Conservation (phyloP, 2,888 invertebrate genomes). For the Deilephila elpenor region DNA sequence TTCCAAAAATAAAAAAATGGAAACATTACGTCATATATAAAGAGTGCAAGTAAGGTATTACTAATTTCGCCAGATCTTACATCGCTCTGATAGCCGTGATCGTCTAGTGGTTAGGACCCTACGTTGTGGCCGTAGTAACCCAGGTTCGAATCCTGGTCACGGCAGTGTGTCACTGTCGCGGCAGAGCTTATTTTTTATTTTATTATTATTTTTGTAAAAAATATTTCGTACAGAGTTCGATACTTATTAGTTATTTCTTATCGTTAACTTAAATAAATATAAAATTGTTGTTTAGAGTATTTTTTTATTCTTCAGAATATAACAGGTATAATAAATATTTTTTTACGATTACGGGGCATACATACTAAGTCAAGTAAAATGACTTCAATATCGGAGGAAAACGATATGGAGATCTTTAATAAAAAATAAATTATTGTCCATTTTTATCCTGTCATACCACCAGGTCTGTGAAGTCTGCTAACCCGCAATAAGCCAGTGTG, state of each 20-base stretch:
- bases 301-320: too few relatives aligned
- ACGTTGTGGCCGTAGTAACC: conserved; percentile 91
- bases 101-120: conserved; percentile 90
- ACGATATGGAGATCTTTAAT: neutral
- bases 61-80: neutral
- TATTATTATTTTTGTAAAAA: neutral
- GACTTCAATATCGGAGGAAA: neutral
- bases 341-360: too few relatives aligned
- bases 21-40: neutral
- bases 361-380: too few relatives aligned
- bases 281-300: too few relatives aligned
- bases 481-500: neutral
- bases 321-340: too few relatives aligned
- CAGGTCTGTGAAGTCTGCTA: neutral
- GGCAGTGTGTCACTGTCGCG: conserved; percentile 51
- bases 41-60: neutral
- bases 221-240: too few relatives aligned
- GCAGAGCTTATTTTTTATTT: conserved; percentile 19
- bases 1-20: neutral
- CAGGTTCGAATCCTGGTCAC: conserved; percentile 88
- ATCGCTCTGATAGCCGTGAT: conserved; percentile 77
- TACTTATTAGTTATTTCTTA: too few relatives aligned
- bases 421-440: too few relatives aligned
- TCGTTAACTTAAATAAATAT: too few relatives aligned
- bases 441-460: too few relatives aligned